Conservation (phyloP, 2,888 invertebrate species). For the Tubulanus polymorphus region DNA sequence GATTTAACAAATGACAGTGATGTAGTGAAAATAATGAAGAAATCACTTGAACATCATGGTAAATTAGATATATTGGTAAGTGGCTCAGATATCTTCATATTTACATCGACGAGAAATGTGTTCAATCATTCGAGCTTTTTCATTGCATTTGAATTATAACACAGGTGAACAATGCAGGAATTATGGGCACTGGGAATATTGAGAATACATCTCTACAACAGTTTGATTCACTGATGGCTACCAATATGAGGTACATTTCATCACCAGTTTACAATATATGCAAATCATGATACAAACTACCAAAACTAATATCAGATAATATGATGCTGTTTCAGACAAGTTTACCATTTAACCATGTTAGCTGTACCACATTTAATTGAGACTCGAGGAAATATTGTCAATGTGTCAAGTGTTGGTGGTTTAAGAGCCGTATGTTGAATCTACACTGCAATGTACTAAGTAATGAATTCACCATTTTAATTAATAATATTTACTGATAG, state of each 20-base stretch:
- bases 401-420: slow-evolving; percentile 92
- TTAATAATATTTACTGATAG: slow-evolving; percentile 25
- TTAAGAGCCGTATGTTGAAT: slow-evolving; percentile 69
- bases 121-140: background rate
- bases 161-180: slow-evolving; percentile 75
- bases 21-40: slow-evolving; percentile 32
- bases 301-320: too few species aligned
- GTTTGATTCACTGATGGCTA: slow-evolving; percentile 83
- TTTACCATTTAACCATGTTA: slow-evolving; percentile 69
- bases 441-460: too few species aligned
- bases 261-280: too few species aligned
- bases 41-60: slow-evolving; percentile 37
- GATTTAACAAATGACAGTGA: slow-evolving; percentile 49
- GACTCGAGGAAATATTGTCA: slow-evolving; percentile 61
- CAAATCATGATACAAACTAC: too few species aligned
- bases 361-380: slow-evolving; percentile 79
- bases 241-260: slow-evolving; percentile 71
- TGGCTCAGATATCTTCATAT: background rate
- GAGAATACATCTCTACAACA: slow-evolving; percentile 82
- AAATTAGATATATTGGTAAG: slow-evolving; percentile 45
- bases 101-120: background rate
- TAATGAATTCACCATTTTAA: too few species aligned
- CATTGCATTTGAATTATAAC: background rate
- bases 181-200: slow-evolving; percentile 75
- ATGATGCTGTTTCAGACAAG: slow-evolving; percentile 43